Evolutionary conservation across 2,113 vertebrate genomes (phyloP), one percentile per base, ranked within the genome.

Genomic region (Anolis sagrei): DNA sequence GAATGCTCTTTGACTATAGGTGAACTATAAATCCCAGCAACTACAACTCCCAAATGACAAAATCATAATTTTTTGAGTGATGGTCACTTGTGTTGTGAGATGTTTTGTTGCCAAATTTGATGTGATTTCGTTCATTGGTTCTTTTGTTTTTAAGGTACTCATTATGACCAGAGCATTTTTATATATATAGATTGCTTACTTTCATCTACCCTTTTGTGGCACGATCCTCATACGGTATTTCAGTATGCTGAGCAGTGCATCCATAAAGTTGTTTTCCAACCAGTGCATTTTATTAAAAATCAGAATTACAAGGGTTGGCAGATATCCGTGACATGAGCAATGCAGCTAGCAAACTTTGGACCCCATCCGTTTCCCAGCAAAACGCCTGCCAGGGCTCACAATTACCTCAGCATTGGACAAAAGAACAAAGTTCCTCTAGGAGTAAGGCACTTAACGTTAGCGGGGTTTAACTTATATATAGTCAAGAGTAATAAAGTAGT

Each of bases 361-460:
- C 32, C 83, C 27, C 51, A 29, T 92, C 85, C 79, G 62, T 36
- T 49, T 91, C 89, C 77, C 58, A 66, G 23, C 66, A 73, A 88
- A 88, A 66, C 0, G 64, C 70, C 79, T 89, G 92, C 83, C 86
- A 93, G 89, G 77, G 8, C 62, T 89, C 83, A 85, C 83, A 83
- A 5, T 86, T 86, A 82, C 83, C 79, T 87, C 80, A 70, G 39
- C 81, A 48, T n/a, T 75, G 88, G 61, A 85, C 25, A 49, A 69
- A 49, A 58, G 76, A 58, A 36, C 61, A 48, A 62, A 14, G 78
- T 3, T 72, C 76, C 23, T 84, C 44, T 34, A 32, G 62, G 87
- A 2, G 51, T 82, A 49, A 78, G 72, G 34, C 68, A 16, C 78
- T 80, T 23, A 80, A 19, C 27, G 32, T 51, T 0, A 0, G 87